Conservation (phyloP, 1,140 invertebrate species). For the Anoplophora glabripennis region DNA sequence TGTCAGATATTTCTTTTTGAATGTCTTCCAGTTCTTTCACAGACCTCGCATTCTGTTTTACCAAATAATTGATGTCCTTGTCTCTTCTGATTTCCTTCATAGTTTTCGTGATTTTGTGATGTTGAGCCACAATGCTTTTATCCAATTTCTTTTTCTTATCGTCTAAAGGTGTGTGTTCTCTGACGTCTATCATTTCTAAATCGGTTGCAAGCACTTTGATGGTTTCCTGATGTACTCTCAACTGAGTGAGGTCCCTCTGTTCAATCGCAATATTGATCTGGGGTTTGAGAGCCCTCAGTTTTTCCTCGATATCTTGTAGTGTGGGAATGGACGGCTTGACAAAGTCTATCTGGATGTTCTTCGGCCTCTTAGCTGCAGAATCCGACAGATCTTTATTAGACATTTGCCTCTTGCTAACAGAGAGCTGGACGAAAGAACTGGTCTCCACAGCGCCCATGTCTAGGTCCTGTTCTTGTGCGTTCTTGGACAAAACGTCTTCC, state of each 20-base stretch:
- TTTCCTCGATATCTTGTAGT: conserved; percentile 23
- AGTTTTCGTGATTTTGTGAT: conserved; percentile 24
- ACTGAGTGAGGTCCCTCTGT: conserved; percentile 21
- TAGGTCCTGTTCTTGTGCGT: conserved; percentile 11
- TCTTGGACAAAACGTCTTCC: conserved; percentile 19
- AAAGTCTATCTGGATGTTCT: neutral
- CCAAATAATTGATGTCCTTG: conserved; percentile 12
- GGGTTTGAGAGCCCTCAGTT: conserved; percentile 17
- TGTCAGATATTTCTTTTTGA: conserved; percentile 20
- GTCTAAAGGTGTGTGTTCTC: conserved; percentile 17
- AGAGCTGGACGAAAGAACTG: conserved; percentile 21
- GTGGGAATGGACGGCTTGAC: conserved; percentile 6
- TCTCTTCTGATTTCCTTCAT: conserved; percentile 19
- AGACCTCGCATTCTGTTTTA: conserved; percentile 21
- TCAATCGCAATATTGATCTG: conserved; percentile 22
- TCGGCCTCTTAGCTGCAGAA: neutral
- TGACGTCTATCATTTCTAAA: conserved; percentile 27
- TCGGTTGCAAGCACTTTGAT: conserved; percentile 25
- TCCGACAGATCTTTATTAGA: conserved; percentile 6
- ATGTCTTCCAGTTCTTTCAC: conserved; percentile 26
- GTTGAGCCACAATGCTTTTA: conserved; percentile 9
- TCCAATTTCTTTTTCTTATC: conserved; percentile 22
- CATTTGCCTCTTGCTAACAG: conserved; percentile 4
- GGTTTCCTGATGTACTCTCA: conserved; percentile 18
- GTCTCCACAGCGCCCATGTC: conserved; percentile 25